Base-by-base conservation (phyloP, 2,797 vertebrate species). In the Sparus aurata region DNA sequence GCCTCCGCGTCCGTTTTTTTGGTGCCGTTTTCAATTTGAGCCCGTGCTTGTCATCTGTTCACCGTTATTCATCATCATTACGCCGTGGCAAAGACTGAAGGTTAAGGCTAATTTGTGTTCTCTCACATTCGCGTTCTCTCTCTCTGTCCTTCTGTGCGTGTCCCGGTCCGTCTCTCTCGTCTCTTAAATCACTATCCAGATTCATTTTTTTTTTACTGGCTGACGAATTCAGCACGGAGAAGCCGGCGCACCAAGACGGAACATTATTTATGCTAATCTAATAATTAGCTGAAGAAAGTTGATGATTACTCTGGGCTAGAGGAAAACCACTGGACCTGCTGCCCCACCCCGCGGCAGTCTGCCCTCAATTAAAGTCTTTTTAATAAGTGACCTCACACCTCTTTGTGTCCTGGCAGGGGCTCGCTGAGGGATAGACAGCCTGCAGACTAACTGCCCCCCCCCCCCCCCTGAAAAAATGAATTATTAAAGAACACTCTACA, bases 31-130 rank as follows among this genome's bases (percentile, higher is more conserved):
- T 85, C 67, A 80, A 73, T 77, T 87, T 80, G 72, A 53, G 70
- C 45, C 27, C 20, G 55, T 80, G 75, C 81, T 77, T 80, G 72
- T 85, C 74, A 77, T 86, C 84, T 79, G 67, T 64, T 85, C 59
- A 41, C 57, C 30, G 70, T 90, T 86, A 91, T 93, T 89, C 73
- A 87, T 91, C 85, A 85, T 91, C 86, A 90, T 89, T 87, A 91
- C 77, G 50, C 38, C 53, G 47, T 76, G 76, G 73, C 60, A 85
- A 75, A 87, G 81, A 83, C 73, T 86, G 81, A 86, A 91, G 87
- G 84, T 92, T 79, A 89, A 84, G 76, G 61, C 71, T 78, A 77
- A 80, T 83, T 79, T 83, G 72, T 79, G 69, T 64, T 75, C 67
- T 64, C 54, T 68, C 63, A 62, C 60, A 38, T 59, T 62, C 57